Percentiles rank a stretch among this genome's conserved stretches.
phyloP scores from a whole-genome alignment of 2,888 invertebrate genomes.

The Dyspetes luteomarginatus region DNA sequence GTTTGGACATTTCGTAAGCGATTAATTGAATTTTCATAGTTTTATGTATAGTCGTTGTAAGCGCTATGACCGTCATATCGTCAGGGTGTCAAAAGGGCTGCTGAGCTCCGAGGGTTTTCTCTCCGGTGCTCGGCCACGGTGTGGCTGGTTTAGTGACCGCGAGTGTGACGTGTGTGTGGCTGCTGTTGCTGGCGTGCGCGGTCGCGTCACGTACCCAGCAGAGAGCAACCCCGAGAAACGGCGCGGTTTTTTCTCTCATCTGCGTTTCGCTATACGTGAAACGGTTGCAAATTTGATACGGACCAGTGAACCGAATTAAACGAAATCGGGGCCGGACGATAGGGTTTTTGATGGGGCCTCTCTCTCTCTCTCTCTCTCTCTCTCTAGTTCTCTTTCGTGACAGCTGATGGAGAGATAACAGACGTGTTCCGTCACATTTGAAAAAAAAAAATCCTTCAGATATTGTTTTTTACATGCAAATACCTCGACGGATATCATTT shows the following conservation, averaged over 20 bases:
- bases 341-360: slow-evolving; percentile 49
- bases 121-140: neutral
- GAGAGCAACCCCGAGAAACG: slow-evolving; percentile 8
- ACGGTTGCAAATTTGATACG: slow-evolving; percentile 61
- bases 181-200: slow-evolving; percentile 45
- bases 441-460: neutral
- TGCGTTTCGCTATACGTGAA: slow-evolving; percentile 50
- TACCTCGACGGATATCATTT: neutral
- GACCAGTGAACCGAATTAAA: slow-evolving; percentile 67
- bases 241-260: slow-evolving; percentile 12
- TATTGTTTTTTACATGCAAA: neutral
- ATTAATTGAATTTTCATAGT: slow-evolving; percentile 59
- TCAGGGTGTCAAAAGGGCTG: too few species aligned
- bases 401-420: slow-evolving; percentile 14
- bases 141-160: slow-evolving; percentile 52
- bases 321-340: slow-evolving; percentile 54
- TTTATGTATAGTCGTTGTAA: too few species aligned
- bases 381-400: neutral
- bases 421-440: neutral
- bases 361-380: neutral
- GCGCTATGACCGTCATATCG: slow-evolving; percentile 39
- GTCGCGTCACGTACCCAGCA: slow-evolving; percentile 50
- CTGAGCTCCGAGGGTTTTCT: too few species aligned
- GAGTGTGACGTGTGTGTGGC: slow-evolving; percentile 57
- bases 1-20: slow-evolving; percentile 8